Conservation (phyloP, 2,797 vertebrate species). For the Coracias cyanogaster region DNA sequence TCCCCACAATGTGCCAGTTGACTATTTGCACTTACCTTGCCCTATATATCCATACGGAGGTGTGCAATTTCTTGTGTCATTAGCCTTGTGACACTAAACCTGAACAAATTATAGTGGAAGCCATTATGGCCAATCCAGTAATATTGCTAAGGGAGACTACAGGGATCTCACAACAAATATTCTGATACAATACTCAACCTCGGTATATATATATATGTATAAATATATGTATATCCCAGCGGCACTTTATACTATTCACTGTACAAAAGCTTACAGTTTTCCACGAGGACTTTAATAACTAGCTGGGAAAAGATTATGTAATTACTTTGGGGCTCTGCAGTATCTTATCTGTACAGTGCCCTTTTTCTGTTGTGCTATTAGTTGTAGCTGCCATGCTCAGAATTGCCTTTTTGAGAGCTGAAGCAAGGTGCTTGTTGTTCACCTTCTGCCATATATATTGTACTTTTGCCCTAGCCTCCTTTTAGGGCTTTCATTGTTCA, state of each 20-base stretch:
- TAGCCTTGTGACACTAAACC: slow-evolving; percentile 89
- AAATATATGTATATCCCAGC: slow-evolving; percentile 91
- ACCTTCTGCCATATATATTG: slow-evolving; percentile 90
- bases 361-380: slow-evolving; percentile 89
- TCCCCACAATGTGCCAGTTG: slow-evolving; percentile 99
- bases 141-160: slow-evolving; percentile 90
- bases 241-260: slow-evolving; percentile 99
- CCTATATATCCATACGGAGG: slow-evolving; percentile 94
- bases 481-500: slow-evolving; percentile 88
- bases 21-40: slow-evolving; percentile 98
- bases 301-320: slow-evolving; percentile 85
- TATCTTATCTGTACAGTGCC: slow-evolving; percentile 82
- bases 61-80: slow-evolving; percentile 94
- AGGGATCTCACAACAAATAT: slow-evolving; percentile 93
- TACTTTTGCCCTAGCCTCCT: slow-evolving; percentile 86
- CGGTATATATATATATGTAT: slow-evolving; percentile 90
- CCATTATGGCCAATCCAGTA: slow-evolving; percentile 79
- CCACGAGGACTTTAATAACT: slow-evolving; percentile 83
- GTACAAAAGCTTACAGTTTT: slow-evolving; percentile 93
- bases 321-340: slow-evolving; percentile 85
- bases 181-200: slow-evolving; percentile 87
- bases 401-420: slow-evolving; percentile 93
- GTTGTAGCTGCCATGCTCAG: slow-evolving; percentile 93
- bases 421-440: slow-evolving; percentile 92
- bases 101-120: slow-evolving; percentile 86